These are phyloP conservation scores for Pristionchus maxplancki DNA, from an alignment of 2,888 invertebrate genomes.

Conservation along the genomic window DNA sequence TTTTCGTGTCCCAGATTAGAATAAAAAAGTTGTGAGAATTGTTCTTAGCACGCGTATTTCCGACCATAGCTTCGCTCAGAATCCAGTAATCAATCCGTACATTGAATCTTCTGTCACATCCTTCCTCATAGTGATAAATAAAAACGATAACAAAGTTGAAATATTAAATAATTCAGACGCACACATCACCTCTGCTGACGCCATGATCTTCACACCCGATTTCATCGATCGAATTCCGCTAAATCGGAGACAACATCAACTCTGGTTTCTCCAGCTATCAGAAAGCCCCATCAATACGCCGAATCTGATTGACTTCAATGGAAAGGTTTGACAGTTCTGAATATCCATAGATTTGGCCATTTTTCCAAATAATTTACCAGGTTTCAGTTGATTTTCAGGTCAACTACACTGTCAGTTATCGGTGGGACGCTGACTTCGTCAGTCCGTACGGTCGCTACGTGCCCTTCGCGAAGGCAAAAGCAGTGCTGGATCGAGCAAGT, in stretches of 20 bases:
- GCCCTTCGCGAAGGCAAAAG: not conserved
- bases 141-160: too few species aligned
- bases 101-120: too few species aligned
- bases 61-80: too few species aligned
- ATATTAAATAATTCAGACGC: constrained; percentile 18
- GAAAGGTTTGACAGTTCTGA: constrained; percentile 49
- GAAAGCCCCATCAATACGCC: constrained; percentile 58
- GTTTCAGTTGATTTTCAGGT: too few species aligned
- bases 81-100: too few species aligned
- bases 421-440: constrained; percentile 56
- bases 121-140: too few species aligned
- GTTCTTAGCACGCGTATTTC: too few species aligned
- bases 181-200: not conserved
- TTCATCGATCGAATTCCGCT: constrained; percentile 41
- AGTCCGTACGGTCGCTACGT: constrained; percentile 58
- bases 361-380: too few species aligned
- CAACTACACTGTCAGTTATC: constrained; percentile 61
- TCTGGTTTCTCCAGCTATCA: constrained; percentile 57
- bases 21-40: too few species aligned
- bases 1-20: too few species aligned
- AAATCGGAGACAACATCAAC: constrained; percentile 15
- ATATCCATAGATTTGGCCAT: not conserved
- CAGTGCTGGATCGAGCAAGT: not conserved
- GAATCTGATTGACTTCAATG: constrained; percentile 54
- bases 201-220: constrained; percentile 45